Base-by-base conservation (phyloP, 2,888 invertebrate genomes). In the Anthophora plumipes region DNA sequence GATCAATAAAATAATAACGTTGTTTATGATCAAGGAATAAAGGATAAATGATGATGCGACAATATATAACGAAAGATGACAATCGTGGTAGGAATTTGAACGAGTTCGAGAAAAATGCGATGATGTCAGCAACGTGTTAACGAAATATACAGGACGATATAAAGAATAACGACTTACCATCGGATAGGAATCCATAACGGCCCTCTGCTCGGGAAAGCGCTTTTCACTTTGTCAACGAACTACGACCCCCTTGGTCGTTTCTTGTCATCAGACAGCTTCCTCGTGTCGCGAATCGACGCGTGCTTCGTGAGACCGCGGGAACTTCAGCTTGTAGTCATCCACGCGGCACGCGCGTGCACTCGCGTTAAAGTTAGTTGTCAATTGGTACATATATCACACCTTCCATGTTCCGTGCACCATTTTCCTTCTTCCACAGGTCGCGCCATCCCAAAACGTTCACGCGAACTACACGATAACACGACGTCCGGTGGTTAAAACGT, bases 141-240 rank as follows among this genome's bases (percentile, higher is more conserved):
- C 61, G n/a, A 43, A 54, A 64, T 14, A 63, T 12, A 20, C 1
- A 6, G 14, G 12, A 61, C 1, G 11, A 66, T 41, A 50, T n/a
- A 4, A 50, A 22, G 8, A 25, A 55, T n/a, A 55, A 17, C 25
- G 25, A 83, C 91, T 91, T 73, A 91, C 91, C 91, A 90, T 91
- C 84, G 86, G 88, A 84, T 86, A 73, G 86, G 89, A 88, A 91
- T 91, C 91, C 91, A 91, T 91, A 89, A 91, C 91, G 90, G 59
- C 79, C 67, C 66, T 31, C 31, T 64, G 39, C 25, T 63, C 54
- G 22, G 14, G 11, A 11, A 14, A 61, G 7, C 39, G 66, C 12
- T 68, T 25, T 22, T 25, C 72, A 69, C 72, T 72, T 71, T 75
- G 83, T 72, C 74, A 78, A 82, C 46, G 48, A 37, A 22, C 25